phyloP scores from a whole-genome alignment of 53 echinoderm and acorn worm species.

The Stichopus horrens region DNA sequence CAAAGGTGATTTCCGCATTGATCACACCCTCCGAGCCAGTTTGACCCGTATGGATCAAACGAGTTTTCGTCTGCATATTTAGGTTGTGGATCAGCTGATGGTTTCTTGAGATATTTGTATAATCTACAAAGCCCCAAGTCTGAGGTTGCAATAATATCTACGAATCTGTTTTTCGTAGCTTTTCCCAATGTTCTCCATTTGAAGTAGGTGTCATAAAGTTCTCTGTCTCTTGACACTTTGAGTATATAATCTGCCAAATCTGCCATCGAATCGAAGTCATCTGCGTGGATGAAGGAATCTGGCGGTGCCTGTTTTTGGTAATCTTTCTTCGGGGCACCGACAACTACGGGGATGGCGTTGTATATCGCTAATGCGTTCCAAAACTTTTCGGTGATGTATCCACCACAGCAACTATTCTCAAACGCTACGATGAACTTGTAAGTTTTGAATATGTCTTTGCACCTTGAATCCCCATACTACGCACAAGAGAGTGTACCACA shows the following conservation, averaged over 20 bases:
- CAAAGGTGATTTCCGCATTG: conserved; percentile 10
- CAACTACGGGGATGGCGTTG: conserved; percentile 9
- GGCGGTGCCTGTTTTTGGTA: conserved; percentile 3
- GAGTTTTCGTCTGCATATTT: no score
- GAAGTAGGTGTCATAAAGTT: background rate
- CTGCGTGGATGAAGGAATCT: conserved; percentile 10
- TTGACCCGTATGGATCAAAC: conserved; percentile 31
- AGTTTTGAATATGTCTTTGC: background rate
- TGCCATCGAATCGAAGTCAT: conserved; percentile 7
- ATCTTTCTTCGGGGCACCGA: conserved; percentile 4
- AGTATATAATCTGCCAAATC: conserved; percentile 27
- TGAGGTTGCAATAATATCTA: background rate
- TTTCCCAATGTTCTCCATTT: background rate
- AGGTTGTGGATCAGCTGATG: background rate
- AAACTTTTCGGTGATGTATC: conserved; percentile 34
- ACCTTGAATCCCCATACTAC: background rate
- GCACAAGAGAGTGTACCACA: background rate
- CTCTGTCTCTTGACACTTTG: background rate
- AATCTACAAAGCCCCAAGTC: background rate
- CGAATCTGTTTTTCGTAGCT: background rate
- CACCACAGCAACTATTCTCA: conserved; percentile 17
- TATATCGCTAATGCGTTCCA: background rate
- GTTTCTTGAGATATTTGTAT: background rate
- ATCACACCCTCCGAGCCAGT: conserved; percentile 25
- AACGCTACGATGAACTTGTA: conserved; percentile 9